Conservation (phyloP, 2,113 vertebrate genomes). For the Sisor rabdophorus region DNA sequence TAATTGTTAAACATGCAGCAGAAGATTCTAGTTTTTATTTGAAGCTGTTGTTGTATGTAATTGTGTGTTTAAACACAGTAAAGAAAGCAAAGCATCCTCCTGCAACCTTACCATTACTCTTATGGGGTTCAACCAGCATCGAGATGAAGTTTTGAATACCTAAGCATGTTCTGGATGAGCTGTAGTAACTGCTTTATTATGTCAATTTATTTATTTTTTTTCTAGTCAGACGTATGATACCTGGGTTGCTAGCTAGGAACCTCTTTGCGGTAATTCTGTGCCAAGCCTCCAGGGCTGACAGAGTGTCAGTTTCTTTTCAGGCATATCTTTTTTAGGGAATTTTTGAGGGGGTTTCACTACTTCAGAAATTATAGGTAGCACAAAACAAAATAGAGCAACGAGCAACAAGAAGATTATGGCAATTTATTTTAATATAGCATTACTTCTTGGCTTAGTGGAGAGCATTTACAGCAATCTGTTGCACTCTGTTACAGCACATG, state of each 20-base stretch:
- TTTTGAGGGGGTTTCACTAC: constrained; percentile 8
- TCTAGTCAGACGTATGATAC: background rate
- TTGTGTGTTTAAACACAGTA: background rate
- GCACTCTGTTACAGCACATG: background rate
- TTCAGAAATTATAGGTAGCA: constrained; percentile 10
- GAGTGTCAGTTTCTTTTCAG: background rate
- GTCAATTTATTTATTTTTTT: background rate
- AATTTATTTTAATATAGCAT: background rate
- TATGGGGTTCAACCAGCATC: background rate
- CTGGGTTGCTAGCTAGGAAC: background rate
- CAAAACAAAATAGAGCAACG: background rate
- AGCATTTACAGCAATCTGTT: background rate
- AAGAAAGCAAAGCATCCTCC: background rate
- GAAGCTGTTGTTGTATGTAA: background rate
- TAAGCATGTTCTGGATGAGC: background rate
- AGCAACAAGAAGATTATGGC: background rate
- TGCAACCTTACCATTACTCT: background rate
- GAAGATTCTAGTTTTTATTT: background rate
- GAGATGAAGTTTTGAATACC: background rate
- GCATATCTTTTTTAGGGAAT: constrained; percentile 2
- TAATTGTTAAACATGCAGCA: background rate
- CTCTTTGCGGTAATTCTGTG: background rate
- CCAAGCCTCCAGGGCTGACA: constrained; percentile 2
- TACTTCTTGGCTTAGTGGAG: background rate
- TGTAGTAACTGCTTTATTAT: background rate